Percentiles rank a stretch among this genome's conserved stretches.
Conservation (phyloP, 2,888 invertebrate genomes). For the Lordiphosa fenestrarum region DNA sequence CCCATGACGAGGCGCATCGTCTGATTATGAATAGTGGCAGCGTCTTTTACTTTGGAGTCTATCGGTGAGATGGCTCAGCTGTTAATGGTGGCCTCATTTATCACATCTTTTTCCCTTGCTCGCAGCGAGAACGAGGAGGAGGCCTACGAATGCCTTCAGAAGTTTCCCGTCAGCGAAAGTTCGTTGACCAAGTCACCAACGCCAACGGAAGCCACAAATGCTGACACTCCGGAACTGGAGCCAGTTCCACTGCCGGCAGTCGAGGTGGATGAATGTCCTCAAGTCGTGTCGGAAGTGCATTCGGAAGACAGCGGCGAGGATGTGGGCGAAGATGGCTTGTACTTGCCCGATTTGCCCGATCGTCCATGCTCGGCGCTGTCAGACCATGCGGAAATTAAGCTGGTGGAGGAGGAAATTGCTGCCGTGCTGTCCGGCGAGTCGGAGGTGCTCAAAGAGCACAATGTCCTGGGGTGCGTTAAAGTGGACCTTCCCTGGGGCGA, state of each 20-base stretch:
- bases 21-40: conserved; percentile 87
- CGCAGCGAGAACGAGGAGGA: conserved; percentile 69
- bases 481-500: conserved; percentile 17
- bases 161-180: conserved; percentile 67
- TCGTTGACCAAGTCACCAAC: conserved; percentile 66
- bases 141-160: conserved; percentile 37
- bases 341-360: conserved; percentile 60
- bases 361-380: conserved; percentile 74
- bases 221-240: conserved; percentile 50
- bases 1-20: conserved; percentile 89
- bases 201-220: conserved; percentile 67
- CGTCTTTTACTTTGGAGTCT: conserved; percentile 84
- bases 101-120: neutral
- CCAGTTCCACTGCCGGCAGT: conserved; percentile 15
- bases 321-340: conserved; percentile 35
- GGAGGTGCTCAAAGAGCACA: conserved; percentile 85
- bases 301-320: conserved; percentile 42
- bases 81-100: conserved; percentile 11
- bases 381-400: conserved; percentile 74
- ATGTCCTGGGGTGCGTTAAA: conserved; percentile 81
- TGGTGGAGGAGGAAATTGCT: conserved; percentile 86
- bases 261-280: conserved; percentile 43
- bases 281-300: conserved; percentile 60
- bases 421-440: conserved; percentile 86
- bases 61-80: conserved; percentile 62